Conservation (phyloP, 64 coral and sea anemone genomes). For the Actinia tenebrosa region DNA sequence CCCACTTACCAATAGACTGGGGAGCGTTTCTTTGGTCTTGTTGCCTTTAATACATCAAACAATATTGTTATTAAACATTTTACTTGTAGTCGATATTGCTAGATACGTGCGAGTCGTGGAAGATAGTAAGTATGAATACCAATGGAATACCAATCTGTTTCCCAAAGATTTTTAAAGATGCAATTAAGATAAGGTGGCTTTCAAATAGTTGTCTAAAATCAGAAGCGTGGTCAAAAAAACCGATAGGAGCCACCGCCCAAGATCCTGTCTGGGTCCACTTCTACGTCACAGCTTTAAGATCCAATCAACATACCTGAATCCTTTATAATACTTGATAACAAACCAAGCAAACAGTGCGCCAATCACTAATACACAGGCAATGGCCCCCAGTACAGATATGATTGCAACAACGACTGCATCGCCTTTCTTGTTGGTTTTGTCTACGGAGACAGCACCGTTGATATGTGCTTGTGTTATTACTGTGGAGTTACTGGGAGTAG, state of each 20-base stretch:
- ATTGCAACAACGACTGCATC: not conserved
- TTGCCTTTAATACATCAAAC: not conserved
- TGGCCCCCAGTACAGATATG: not conserved
- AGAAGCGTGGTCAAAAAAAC: too few species aligned
- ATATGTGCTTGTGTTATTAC: not conserved
- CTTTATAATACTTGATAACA: not conserved
- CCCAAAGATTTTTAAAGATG: too few species aligned
- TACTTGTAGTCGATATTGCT: too few species aligned
- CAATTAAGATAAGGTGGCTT: too few species aligned
- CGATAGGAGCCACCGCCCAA: too few species aligned
- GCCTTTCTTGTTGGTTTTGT: not conserved
- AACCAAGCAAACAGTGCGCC: not conserved
- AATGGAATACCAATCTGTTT: too few species aligned
- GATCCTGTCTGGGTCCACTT: too few species aligned
- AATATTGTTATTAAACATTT: not conserved
- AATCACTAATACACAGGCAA: not conserved
- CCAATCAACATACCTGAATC: not conserved
- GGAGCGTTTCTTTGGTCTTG: not conserved
- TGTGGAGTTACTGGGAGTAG: not conserved
- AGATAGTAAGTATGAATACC: too few species aligned
- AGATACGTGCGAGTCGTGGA: too few species aligned
- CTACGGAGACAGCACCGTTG: not conserved
- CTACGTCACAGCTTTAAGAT: too few species aligned
- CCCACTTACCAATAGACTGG: not conserved
- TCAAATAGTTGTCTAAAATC: too few species aligned